Evolutionary conservation across 2,113 vertebrate species (phyloP), one percentile per base, ranked within the genome.

Genomic region (Macrotus californicus): DNA sequence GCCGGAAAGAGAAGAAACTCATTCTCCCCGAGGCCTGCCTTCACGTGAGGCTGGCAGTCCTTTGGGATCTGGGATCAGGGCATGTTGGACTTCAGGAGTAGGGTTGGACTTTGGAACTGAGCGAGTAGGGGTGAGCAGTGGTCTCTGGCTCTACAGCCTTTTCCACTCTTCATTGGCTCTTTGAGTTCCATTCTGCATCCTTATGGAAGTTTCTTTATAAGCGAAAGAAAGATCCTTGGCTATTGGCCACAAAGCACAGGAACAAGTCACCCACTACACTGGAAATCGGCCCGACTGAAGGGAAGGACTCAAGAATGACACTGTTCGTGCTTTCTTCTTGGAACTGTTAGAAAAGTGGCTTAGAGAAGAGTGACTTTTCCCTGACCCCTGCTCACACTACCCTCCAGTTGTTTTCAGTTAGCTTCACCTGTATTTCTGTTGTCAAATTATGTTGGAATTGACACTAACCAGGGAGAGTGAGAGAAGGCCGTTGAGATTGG

Each of bases 201-300:
- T 80, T 43, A 80, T 39, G 24, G 41, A 61, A 46, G 6, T 50
- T 82, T 85, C 80, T 69, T 91, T 80, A 59, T 34, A 88, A 83
- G 39, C 18, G 70, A 87, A 87, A 88, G 61, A 82, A 70, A 72
- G n/a, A 36, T 69, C 90, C 56, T 96, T 97, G 70, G 29, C 85
- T 90, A 77, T 76, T 87, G 76, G 50, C 81, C 81, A 79, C 6
- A 59, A 82, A 29, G 61, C 43, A 87, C 16, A 87, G 39, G 83
- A 61, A 83, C 16, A 2, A 24, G 52, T 88, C 76, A 69, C 48
- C 70, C 85, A 48, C 48, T 52, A 46, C 21, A 56, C 41, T 81
- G 12, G 46, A 87, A 94, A 91, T 61, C 79, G 90, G 64, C 46
- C 52, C 79, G 48, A 84, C 43, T 84, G 64, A 50, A 94, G 48